Evolutionary conservation across 2,797 vertebrate species (phyloP).

Genomic region (Momotus momota): DNA sequence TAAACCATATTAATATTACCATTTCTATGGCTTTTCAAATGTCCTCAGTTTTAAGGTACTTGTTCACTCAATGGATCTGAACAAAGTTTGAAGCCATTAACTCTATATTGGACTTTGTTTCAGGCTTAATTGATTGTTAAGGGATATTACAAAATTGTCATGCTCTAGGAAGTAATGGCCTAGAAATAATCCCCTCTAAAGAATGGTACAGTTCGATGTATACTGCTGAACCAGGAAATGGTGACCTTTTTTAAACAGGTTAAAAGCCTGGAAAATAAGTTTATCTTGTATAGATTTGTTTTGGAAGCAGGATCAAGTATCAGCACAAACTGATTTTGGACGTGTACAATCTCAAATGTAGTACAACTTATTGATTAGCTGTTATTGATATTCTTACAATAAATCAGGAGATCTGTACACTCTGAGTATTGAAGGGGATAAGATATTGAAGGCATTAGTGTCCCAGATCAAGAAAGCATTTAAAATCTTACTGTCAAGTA

Average conservation of each 20-base stretch:
- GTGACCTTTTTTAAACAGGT: slow-evolving; percentile 43
- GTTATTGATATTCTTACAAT: background rate
- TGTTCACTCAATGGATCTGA: slow-evolving; percentile 11
- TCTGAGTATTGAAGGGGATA: background rate
- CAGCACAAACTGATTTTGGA: background rate
- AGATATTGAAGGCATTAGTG: background rate
- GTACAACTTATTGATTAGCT: background rate
- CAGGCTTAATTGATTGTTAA: slow-evolving; percentile 81
- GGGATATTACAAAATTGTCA: slow-evolving; percentile 64
- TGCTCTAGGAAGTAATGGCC: slow-evolving; percentile 74
- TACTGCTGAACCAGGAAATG: slow-evolving; percentile 59
- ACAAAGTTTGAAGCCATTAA: slow-evolving; percentile 55
- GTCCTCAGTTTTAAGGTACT: background rate
- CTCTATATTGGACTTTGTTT: slow-evolving; percentile 55
- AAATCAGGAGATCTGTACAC: background rate
- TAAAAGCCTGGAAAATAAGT: slow-evolving; percentile 30
- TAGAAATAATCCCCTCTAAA: slow-evolving; percentile 76
- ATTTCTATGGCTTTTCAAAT: background rate
- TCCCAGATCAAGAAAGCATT: background rate
- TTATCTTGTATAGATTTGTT: background rate
- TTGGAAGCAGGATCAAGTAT: slow-evolving; percentile 16
- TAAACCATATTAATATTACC: background rate
- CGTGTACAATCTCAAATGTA: background rate
- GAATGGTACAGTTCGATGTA: slow-evolving; percentile 51
- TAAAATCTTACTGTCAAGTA: background rate